phyloP scores from a whole-genome alignment of 2,113 vertebrate species.

The Nipponia nippon region DNA sequence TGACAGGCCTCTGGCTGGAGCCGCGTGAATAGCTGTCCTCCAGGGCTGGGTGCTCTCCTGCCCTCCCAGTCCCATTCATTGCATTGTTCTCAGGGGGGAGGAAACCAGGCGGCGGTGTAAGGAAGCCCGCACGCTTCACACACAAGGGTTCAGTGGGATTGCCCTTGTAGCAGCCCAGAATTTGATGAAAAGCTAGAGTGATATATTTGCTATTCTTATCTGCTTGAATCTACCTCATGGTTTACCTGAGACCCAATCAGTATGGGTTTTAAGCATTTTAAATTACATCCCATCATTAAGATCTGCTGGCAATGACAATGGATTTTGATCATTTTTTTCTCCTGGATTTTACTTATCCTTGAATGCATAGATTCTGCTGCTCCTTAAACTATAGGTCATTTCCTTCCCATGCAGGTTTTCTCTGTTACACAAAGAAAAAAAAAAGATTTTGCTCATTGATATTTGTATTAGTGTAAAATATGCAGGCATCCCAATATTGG shows the following conservation, averaged over 20 bases:
- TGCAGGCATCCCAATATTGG: neutral
- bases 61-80: neutral
- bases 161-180: neutral
- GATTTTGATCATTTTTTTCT: neutral
- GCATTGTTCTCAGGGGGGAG: neutral
- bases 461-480: neutral
- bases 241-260: neutral
- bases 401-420: neutral
- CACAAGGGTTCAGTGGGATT: neutral
- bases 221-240: neutral
- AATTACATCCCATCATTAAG: neutral
- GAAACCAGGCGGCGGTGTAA: neutral
- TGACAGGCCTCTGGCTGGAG: slow-evolving; percentile 21
- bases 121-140: neutral
- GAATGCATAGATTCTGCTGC: neutral
- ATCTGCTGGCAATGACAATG: neutral
- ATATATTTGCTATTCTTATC: neutral
- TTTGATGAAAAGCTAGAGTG: neutral
- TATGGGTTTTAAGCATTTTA: neutral
- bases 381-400: neutral
- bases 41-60: neutral
- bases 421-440: neutral
- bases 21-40: neutral
- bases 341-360: neutral
- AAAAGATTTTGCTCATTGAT: neutral